phyloP scores from a whole-genome alignment of 1,140 invertebrate genomes.

The Drosophila mojavensis region DNA sequence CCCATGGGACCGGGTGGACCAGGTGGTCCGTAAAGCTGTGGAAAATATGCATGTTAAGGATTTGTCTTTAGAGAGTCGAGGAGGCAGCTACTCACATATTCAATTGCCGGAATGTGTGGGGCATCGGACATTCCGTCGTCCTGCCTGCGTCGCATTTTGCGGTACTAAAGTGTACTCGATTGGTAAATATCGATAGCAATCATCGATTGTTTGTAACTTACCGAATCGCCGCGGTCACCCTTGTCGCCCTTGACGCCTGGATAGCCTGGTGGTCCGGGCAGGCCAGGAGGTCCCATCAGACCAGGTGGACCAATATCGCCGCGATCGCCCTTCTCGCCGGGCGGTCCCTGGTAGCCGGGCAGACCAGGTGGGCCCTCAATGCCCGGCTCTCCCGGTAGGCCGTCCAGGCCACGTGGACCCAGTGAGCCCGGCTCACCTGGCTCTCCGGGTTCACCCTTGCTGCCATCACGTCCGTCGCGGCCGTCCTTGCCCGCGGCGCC shows the following conservation, averaged over 20 bases:
- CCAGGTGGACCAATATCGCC: conserved; percentile 95
- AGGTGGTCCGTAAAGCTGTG: conserved; percentile 80
- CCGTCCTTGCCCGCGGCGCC: conserved; percentile 87
- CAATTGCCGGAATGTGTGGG: conserved; percentile 81
- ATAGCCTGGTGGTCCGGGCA: conserved; percentile 91
- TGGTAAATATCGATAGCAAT: not conserved
- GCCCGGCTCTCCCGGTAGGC: conserved; percentile 81
- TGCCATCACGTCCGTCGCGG: conserved; percentile 85
- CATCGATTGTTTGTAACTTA: conserved; percentile 85
- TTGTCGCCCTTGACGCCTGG: conserved; percentile 95
- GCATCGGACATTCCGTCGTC: conserved; percentile 84
- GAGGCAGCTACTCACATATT: conserved; percentile 76
- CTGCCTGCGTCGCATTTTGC: conserved; percentile 94
- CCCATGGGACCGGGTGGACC: conserved; percentile 86
- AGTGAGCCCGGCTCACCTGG: conserved; percentile 95
- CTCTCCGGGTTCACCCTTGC: conserved; percentile 89
- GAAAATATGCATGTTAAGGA: not conserved
- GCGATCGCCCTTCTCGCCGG: conserved; percentile 95
- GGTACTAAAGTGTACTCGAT: conserved; percentile 89
- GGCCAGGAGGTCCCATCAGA: conserved; percentile 91
- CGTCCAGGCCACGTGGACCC: conserved; percentile 85
- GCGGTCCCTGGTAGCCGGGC: conserved; percentile 92
- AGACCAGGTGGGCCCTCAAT: conserved; percentile 86
- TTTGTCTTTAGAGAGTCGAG: not conserved
- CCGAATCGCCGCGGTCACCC: conserved; percentile 96